Conservation (phyloP, 2,113 vertebrate genomes). For the Alouatta palliata region DNA sequence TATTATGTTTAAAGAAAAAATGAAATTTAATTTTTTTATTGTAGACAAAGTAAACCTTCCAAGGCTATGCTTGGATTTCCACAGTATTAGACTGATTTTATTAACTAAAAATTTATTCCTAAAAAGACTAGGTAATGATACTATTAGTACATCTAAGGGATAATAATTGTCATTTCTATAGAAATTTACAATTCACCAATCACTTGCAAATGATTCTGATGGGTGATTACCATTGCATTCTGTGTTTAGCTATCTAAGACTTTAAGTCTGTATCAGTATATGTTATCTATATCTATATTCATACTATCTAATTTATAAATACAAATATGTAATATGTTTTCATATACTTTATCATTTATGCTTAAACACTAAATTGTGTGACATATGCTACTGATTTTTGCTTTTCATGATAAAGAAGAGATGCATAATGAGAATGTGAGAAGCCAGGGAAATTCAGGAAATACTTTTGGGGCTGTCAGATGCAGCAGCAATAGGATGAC, state of each 20-base stretch:
- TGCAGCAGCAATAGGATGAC: neutral
- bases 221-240: neutral
- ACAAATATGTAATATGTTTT: neutral
- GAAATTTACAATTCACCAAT: neutral
- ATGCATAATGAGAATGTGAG: slow-evolving; percentile 13
- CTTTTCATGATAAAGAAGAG: neutral
- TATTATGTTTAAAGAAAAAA: neutral
- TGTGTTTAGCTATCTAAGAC: neutral
- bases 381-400: neutral
- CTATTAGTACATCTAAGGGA: neutral
- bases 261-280: neutral
- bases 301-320: neutral
- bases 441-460: slow-evolving; percentile 3
- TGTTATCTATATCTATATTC: neutral
- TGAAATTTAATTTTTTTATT: neutral
- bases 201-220: neutral
- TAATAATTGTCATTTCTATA: slow-evolving; percentile 1
- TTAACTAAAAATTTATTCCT: neutral
- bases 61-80: neutral
- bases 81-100: neutral
- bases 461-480: slow-evolving; percentile 5
- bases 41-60: neutral
- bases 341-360: neutral
- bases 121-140: neutral
- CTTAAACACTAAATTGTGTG: neutral